Evolutionary conservation across 1,140 invertebrate species (phyloP).

Genomic region (Psilanteris sp.): DNA sequence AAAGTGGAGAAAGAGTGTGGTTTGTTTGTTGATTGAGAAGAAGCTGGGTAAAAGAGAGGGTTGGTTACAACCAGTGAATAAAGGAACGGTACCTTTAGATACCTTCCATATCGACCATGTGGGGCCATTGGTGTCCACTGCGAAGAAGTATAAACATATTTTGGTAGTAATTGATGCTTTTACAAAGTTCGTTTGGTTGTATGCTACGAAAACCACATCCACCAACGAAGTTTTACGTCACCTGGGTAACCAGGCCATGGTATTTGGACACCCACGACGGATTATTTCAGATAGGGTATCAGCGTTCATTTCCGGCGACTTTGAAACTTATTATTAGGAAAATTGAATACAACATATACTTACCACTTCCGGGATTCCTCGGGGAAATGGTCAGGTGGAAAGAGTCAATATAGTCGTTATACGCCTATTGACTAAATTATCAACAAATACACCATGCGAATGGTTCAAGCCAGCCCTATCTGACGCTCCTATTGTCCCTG

Average conservation of each 20-base stretch:
- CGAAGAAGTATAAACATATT: neutral
- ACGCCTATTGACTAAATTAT: neutral
- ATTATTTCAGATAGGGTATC: neutral
- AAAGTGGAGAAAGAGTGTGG: slow-evolving; percentile 65
- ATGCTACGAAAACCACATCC: no score
- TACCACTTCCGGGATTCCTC: neutral
- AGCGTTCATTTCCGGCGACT: neutral
- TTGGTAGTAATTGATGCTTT: neutral
- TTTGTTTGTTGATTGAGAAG: no score
- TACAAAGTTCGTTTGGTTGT: no score
- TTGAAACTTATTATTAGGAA: neutral
- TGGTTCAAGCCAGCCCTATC: no score
- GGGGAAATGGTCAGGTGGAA: neutral
- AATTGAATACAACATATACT: neutral
- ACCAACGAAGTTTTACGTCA: neutral
- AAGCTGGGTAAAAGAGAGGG: neutral
- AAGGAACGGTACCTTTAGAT: neutral
- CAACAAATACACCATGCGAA: no score
- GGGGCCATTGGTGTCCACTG: neutral
- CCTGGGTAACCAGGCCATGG: neutral
- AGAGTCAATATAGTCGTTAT: neutral
- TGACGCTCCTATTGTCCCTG: no score
- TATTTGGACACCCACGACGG: neutral
- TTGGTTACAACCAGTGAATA: neutral
- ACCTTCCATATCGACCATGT: slow-evolving; percentile 2